phyloP scores from a whole-genome alignment of 2,888 invertebrate genomes.

The Drosophila cognata region DNA sequence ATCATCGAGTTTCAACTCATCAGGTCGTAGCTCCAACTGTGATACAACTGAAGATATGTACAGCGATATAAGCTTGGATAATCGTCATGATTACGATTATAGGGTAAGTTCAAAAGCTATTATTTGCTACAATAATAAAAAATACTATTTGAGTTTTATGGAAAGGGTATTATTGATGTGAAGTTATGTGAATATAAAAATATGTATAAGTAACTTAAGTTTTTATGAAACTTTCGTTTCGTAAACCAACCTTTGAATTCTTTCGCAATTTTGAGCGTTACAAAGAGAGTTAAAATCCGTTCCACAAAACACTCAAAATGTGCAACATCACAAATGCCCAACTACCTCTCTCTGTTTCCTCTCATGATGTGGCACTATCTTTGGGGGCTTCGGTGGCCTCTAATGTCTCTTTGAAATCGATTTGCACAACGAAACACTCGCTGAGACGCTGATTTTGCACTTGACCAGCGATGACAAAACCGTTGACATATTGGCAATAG shows the following conservation, averaged over 20 bases:
- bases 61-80: slow-evolving; percentile 96
- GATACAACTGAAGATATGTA: slow-evolving; percentile 97
- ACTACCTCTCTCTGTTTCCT: not conserved
- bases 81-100: slow-evolving; percentile 96
- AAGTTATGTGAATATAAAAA: not conserved
- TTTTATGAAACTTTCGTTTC: slow-evolving; percentile 5
- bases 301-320: slow-evolving; percentile 18
- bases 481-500: slow-evolving; percentile 35
- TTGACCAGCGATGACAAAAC: slow-evolving; percentile 51
- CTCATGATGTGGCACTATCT: slow-evolving; percentile 46
- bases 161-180: not conserved
- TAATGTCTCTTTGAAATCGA: slow-evolving; percentile 57
- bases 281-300: slow-evolving; percentile 29
- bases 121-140: slow-evolving; percentile 1
- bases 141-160: not conserved
- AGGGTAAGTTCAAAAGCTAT: slow-evolving; percentile 87
- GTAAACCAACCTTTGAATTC: slow-evolving; percentile 5
- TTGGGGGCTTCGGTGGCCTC: slow-evolving; percentile 15
- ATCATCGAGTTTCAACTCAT: slow-evolving; percentile 96
- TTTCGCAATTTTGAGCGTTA: slow-evolving; percentile 39
- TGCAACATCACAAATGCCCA: slow-evolving; percentile 47
- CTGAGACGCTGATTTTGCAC: slow-evolving; percentile 57
- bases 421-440: slow-evolving; percentile 52
- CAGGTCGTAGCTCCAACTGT: slow-evolving; percentile 95
- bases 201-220: not conserved